These are phyloP conservation scores for Eulemur coronatus DNA, from an alignment of 2,797 vertebrate genomes.

Conservation along the genomic window DNA sequence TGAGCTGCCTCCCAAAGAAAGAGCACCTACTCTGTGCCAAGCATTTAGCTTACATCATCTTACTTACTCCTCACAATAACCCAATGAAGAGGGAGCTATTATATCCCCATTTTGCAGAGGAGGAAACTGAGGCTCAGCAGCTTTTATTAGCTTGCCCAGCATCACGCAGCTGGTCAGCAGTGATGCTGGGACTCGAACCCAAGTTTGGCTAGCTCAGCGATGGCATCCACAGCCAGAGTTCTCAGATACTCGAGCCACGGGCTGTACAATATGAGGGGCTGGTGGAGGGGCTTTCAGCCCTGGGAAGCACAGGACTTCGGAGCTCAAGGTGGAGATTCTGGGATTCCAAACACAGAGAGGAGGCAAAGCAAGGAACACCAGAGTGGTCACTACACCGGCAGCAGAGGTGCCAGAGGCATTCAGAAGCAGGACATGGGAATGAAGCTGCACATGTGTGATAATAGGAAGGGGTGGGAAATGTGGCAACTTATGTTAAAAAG, in stretches of 20 bases:
- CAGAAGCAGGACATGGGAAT: neutral
- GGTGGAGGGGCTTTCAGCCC: neutral
- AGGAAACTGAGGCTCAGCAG: neutral
- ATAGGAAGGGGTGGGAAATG: too few relatives aligned
- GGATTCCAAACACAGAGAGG: neutral
- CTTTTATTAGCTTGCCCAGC: neutral
- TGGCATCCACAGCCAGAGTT: neutral
- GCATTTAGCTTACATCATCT: neutral
- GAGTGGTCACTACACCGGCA: neutral
- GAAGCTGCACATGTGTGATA: neutral
- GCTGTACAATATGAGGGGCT: neutral
- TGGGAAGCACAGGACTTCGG: neutral
- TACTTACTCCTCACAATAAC: neutral
- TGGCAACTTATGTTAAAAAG: neutral
- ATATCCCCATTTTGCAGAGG: neutral
- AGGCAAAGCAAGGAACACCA: neutral
- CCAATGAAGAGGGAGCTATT: fast-evolving
- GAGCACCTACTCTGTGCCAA: neutral
- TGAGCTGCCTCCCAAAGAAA: neutral
- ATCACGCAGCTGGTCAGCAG: neutral
- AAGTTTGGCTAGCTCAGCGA: neutral
- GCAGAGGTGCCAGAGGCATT: neutral
- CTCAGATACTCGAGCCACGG: neutral
- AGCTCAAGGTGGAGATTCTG: neutral
- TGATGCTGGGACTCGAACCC: neutral